phyloP scores from a whole-genome alignment of 2,797 vertebrate genomes.

The Alca torda region DNA sequence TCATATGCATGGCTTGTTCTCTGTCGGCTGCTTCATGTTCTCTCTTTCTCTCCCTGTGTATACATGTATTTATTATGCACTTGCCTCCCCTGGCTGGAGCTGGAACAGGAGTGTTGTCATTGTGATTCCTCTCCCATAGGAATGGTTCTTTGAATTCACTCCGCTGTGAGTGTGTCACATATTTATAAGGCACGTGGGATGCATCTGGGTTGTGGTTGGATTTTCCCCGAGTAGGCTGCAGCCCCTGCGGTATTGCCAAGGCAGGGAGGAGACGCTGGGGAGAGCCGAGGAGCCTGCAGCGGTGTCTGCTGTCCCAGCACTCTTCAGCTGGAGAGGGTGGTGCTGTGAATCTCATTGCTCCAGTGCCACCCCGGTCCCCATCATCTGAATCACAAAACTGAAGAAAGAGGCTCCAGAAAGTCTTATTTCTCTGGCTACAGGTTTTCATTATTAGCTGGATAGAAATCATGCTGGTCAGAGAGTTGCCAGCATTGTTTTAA shows the following conservation, averaged over 20 bases:
- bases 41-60: background rate
- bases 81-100: background rate
- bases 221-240: background rate
- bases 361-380: fast-evolving
- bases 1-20: background rate
- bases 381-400: fast-evolving
- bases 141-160: background rate
- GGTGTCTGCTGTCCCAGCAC: fast-evolving
- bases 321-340: background rate
- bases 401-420: background rate
- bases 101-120: background rate
- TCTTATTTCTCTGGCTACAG: background rate
- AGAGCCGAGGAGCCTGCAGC: background rate
- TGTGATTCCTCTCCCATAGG: background rate
- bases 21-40: background rate
- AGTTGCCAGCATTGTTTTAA: background rate
- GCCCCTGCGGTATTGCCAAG: background rate
- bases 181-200: background rate
- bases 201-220: background rate
- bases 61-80: background rate
- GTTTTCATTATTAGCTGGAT: background rate
- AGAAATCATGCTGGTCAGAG: background rate
- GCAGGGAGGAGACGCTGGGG: background rate
- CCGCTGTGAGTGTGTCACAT: background rate
- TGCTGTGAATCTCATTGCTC: background rate